Evolutionary conservation across 2,888 invertebrate species (phyloP).

Genomic region (Cylindroiulus punctatus): DNA sequence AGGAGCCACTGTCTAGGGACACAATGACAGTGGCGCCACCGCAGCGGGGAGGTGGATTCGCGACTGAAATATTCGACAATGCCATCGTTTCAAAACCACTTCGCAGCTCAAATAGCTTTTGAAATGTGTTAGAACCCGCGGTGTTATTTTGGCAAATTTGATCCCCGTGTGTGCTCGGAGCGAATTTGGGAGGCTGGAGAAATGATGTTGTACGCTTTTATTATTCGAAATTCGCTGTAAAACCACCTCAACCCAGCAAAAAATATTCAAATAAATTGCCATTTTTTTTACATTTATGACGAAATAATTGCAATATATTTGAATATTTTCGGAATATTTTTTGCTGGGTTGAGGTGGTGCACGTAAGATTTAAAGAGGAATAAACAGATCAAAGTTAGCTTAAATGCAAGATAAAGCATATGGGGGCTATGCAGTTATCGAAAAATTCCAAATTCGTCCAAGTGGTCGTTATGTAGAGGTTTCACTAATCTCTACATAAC

Average conservation of each 20-base stretch:
- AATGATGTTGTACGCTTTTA: background rate
- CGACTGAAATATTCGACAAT: background rate
- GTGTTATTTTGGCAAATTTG: background rate
- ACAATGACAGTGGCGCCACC: constrained; percentile 10
- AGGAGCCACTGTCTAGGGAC: background rate
- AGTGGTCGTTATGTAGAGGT: no score
- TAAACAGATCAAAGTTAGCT: no score
- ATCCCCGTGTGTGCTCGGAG: background rate
- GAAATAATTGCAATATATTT: no score
- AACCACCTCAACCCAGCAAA: background rate
- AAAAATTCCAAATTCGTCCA: no score
- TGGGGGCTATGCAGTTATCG: no score
- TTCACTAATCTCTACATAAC: no score
- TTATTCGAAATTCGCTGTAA: background rate
- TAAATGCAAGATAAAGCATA: no score
- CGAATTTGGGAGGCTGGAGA: background rate
- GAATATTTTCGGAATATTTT: no score
- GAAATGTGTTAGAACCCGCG: background rate
- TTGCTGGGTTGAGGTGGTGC: no score
- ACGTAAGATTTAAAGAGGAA: no score
- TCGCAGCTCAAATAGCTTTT: background rate
- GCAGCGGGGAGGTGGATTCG: background rate
- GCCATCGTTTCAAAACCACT: background rate
- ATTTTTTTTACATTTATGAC: no score
- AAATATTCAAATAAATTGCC: background rate